Conservation (phyloP, 2,797 vertebrate genomes). For the Enteromius thamalakanensis region DNA sequence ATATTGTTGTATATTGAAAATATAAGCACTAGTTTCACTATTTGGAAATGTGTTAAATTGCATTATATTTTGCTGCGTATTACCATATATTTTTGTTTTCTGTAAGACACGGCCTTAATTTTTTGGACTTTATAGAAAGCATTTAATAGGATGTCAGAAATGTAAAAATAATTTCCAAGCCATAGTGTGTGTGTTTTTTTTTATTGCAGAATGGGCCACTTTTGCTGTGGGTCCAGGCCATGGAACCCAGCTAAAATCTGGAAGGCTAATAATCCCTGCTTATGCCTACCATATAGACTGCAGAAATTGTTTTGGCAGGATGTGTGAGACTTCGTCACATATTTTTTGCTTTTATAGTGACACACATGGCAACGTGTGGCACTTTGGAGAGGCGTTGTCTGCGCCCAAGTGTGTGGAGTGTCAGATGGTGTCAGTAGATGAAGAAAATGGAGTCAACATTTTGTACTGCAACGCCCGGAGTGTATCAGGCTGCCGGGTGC, state of each 20-base stretch:
- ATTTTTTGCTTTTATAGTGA: constrained; percentile 93
- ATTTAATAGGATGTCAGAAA: background rate
- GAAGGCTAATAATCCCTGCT: constrained; percentile 89
- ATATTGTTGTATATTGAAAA: no score
- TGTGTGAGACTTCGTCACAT: constrained; percentile 87
- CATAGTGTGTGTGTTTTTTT: background rate
- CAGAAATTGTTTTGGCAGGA: constrained; percentile 86
- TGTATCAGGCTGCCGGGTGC: constrained; percentile 86
- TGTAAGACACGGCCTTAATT: no score
- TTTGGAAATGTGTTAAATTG: no score
- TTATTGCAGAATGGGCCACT: constrained; percentile 88
- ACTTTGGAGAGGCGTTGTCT: constrained; percentile 83
- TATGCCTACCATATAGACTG: constrained; percentile 92
- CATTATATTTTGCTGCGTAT: no score
- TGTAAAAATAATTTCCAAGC: background rate
- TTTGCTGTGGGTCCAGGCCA: constrained; percentile 93
- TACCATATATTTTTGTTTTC: no score
- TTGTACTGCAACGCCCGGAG: constrained; percentile 94
- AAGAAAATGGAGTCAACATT: constrained; percentile 81
- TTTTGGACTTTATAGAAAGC: background rate
- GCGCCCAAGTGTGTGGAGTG: constrained; percentile 89
- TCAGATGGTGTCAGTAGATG: constrained; percentile 89
- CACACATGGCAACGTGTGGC: constrained; percentile 87
- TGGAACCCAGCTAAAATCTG: constrained; percentile 89
- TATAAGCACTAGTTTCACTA: no score